Conservation (phyloP, 1,140 invertebrate species). For the Penaeus japonicus region DNA sequence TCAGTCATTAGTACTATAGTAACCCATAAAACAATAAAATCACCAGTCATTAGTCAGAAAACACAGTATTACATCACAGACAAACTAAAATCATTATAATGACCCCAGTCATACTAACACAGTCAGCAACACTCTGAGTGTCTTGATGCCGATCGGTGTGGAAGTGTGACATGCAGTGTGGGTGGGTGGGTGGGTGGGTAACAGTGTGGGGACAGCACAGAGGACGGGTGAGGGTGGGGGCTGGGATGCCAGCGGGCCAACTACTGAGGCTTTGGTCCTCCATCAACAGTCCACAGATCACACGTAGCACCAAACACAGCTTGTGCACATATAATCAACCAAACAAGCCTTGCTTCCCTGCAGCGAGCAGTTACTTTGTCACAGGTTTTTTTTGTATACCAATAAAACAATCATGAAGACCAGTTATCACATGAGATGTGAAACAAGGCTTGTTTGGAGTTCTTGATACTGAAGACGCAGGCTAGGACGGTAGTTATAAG, state of each 20-base stretch:
- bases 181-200: slow-evolving; percentile 15
- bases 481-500: slow-evolving; percentile 45
- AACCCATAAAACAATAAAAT: slow-evolving; percentile 42
- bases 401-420: slow-evolving; percentile 41
- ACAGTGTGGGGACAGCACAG: background rate
- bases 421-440: slow-evolving; percentile 41
- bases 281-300: slow-evolving; percentile 26
- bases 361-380: slow-evolving; percentile 25
- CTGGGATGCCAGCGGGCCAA: slow-evolving; percentile 34
- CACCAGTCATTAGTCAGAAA: slow-evolving; percentile 34
- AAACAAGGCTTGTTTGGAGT: slow-evolving; percentile 27
- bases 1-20: slow-evolving; percentile 38
- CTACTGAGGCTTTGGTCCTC: slow-evolving; percentile 51
- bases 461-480: slow-evolving; percentile 40
- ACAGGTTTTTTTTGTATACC: slow-evolving; percentile 27
- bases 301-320: slow-evolving; percentile 55
- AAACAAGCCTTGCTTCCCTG: slow-evolving; percentile 29
- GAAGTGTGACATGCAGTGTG: background rate
- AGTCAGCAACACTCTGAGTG: background rate
- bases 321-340: slow-evolving; percentile 49
- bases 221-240: slow-evolving; percentile 17
- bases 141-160: background rate
- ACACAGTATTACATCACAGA: slow-evolving; percentile 50
- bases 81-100: slow-evolving; percentile 43
- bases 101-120: slow-evolving; percentile 24